Evolutionary conservation across 2,113 vertebrate genomes (phyloP), one percentile per base, ranked within the genome.

Genomic region (Sarotherodon lohbergeri): DNA sequence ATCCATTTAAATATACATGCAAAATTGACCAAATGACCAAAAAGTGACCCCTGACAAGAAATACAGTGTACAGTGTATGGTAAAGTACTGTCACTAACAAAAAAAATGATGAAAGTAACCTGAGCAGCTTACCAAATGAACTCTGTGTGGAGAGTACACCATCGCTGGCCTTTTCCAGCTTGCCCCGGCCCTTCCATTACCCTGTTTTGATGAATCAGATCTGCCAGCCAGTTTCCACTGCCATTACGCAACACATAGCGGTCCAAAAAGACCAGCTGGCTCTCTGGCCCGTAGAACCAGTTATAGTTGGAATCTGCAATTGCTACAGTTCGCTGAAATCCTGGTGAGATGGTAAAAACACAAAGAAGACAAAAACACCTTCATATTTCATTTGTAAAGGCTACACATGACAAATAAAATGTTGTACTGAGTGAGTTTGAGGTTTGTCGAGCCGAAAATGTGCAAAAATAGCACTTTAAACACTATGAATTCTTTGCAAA

Each of bases 261-360:
- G 93, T 99, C 99, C 7, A 99, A 94, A 94, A 99, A 99, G 63
- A 99, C 98, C 95, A 99, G 94, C 91, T 99, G 99, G 89, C 99
- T 99, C 95, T 99, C 99, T 0, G 99, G 99, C 8, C 99, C 99
- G 1, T 99, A 99, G 96, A 99, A 99, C 99, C 99, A 99, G 96
- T 99, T 99, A 91, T 98, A 99, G 96, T 99, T 99, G 89, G 99
- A 99, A 94, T 99, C 99, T 0, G 98, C 98, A 11, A 99, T 98
- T 84, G 98, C 99, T 79, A 99, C 98, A 1, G 97, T 98, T 90
- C 98, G 97, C 95, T 98, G 98, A 95, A 99, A 99, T 34, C 99
- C 99, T 99, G 91, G 4, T 59, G 54, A 83, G 12, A 81, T 2
- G 6, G 41, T 19, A 9, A 76, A 68, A 46, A 89, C 32, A 87